Evolutionary conservation across 2,797 vertebrate species (phyloP), one percentile per base, ranked within the genome.

Genomic region (Malacoraja senta): DNA sequence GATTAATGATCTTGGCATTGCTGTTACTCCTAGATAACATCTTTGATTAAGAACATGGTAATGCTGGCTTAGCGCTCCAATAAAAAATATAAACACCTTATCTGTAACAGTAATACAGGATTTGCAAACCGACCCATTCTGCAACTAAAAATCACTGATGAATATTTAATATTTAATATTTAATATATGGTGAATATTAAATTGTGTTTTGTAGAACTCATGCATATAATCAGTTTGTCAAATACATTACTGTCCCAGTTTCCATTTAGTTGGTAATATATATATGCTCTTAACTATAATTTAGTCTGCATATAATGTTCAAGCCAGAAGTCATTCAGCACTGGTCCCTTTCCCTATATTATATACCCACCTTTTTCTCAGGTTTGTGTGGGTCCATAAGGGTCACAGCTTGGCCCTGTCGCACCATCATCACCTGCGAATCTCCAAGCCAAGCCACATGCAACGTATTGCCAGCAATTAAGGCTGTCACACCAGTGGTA

Each of bases 331-430:
- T 74, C 35, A 44, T 74, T 81, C n/a, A 24, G 93, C 58, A 76
- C 17, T 24, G 6, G 29, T 12, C n/a, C 53, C 53, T 19, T 77
- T 78, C 32, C 32, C 24, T 65, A 53, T 74, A 44, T 58, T 7
- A 44, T 53, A 76, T 26, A 53, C 29, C 44, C 94, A 99, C 99
- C 97, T 98, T 98, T 96, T 98, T 96, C 93, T 99, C 98, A 0
- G 98, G 99, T 94, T 98, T 99, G 95, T 99, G 99, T 8, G 98
- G 98, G 44, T 99, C 98, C 98, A 99, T 99, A 76, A 99, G 96
- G 0, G 95, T 97, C 72, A 99, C 95, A 1, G 95, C 96, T 91
- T 96, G 96, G 32, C 97, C 98, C 71, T 96, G 95, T 93, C 96
- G 96, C 94, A 99, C 98, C 94, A 99, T 95, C 94, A 99, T 94